These are phyloP conservation scores for Chrysolina americana DNA, from an alignment of 2,888 invertebrate genomes.

Conservation along the genomic window DNA sequence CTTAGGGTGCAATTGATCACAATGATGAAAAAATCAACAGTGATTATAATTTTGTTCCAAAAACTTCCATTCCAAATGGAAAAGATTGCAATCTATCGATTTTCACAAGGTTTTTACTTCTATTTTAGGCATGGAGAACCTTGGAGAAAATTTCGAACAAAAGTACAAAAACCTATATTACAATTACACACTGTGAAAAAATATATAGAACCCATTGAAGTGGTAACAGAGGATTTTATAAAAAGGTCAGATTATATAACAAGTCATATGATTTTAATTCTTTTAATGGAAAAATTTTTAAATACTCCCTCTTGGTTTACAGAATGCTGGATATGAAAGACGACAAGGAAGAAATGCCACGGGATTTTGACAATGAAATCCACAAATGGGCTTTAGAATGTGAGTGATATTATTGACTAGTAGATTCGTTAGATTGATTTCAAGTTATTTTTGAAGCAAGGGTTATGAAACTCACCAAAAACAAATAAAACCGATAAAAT, in stretches of 20 bases:
- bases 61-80: too few relatives aligned
- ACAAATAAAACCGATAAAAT: too few relatives aligned
- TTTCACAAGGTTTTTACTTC: too few relatives aligned
- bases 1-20: too few relatives aligned
- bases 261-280: background rate
- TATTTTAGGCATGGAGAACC: constrained; percentile 83
- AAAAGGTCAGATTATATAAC: background rate
- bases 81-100: too few relatives aligned
- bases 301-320: constrained; percentile 59
- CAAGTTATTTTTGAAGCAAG: background rate
- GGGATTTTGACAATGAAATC: constrained; percentile 79
- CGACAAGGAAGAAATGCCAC: constrained; percentile 74
- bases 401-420: constrained; percentile 67
- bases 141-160: constrained; percentile 84
- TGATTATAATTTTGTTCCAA: too few relatives aligned
- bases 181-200: constrained; percentile 81
- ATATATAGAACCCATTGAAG: constrained; percentile 79
- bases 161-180: constrained; percentile 84
- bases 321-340: constrained; percentile 75
- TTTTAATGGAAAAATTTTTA: too few relatives aligned
- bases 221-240: constrained; percentile 75
- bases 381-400: constrained; percentile 88
- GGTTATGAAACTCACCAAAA: background rate
- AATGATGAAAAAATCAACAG: too few relatives aligned
- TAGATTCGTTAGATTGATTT: background rate